Conservation (phyloP, 2,888 invertebrate species). For the Macrophya annulata region DNA sequence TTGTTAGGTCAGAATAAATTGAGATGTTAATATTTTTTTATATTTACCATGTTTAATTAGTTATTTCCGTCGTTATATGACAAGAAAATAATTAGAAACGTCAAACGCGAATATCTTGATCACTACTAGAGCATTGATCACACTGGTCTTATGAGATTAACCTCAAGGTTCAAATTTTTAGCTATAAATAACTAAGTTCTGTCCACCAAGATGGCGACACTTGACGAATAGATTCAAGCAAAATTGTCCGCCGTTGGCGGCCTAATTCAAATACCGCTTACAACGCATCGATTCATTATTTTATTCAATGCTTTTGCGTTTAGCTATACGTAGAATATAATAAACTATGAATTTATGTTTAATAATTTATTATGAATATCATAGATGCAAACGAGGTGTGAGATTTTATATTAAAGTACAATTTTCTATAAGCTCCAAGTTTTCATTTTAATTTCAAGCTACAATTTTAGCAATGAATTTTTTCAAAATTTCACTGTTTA, state of each 20-base stretch:
- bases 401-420: constrained; percentile 24
- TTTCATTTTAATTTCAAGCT: background rate
- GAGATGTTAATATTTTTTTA: background rate
- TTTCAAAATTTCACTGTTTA: background rate
- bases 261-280: background rate
- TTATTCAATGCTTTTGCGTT: constrained; percentile 9
- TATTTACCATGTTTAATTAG: constrained; percentile 53
- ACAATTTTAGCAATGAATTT: background rate
- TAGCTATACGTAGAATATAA: background rate
- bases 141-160: background rate
- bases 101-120: constrained; percentile 46
- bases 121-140: constrained; percentile 34
- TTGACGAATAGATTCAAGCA: background rate
- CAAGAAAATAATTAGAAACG: constrained; percentile 51
- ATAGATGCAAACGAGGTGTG: background rate
- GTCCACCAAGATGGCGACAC: constrained; percentile 8
- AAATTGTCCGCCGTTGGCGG: background rate
- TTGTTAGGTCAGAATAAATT: background rate
- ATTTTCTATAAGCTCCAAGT: background rate
- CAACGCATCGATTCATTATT: background rate
- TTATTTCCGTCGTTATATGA: constrained; percentile 43
- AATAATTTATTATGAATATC: background rate
- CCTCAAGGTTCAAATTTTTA: background rate
- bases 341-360: constrained; percentile 19
- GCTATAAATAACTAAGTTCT: background rate